A percentile compares a stretch with the other conserved stretches of the same genome.
These are phyloP conservation scores for Xestia rhomboidea DNA, from an alignment of 2,888 invertebrate species.

Conservation along the genomic window DNA sequence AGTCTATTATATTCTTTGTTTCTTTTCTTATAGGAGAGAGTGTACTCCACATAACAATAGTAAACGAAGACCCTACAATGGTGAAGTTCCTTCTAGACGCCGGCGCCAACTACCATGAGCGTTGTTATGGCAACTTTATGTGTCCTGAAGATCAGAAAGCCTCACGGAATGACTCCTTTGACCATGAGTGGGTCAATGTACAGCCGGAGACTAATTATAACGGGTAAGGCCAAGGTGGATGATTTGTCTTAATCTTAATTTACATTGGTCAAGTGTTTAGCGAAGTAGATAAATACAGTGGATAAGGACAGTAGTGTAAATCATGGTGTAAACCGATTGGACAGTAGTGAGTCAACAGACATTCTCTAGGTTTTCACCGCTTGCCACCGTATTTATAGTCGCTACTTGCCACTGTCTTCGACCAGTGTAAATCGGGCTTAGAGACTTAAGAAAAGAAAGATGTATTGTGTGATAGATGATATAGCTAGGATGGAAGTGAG, in stretches of 20 bases:
- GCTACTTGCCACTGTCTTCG: no score
- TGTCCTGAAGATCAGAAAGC: slow-evolving; percentile 99
- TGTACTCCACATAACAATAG: slow-evolving; percentile 98
- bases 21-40: slow-evolving; percentile 93
- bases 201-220: slow-evolving; percentile 95
- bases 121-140: slow-evolving; percentile 99
- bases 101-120: slow-evolving; percentile 97
- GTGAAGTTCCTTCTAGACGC: slow-evolving; percentile 98
- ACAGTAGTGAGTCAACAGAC: no score
- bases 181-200: slow-evolving; percentile 97
- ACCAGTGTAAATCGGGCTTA: no score
- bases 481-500: not conserved
- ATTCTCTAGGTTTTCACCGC: no score
- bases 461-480: not conserved
- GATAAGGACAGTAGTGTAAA: no score
- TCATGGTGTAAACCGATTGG: no score
- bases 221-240: slow-evolving; percentile 46
- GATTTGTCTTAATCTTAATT: not conserved
- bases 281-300: not conserved
- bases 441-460: no score
- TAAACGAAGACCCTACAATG: slow-evolving; percentile 99
- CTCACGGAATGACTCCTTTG: slow-evolving; percentile 95
- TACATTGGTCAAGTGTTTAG: not conserved
- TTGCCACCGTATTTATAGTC: no score
- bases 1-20: not conserved